Evolutionary conservation across 2,888 invertebrate genomes (phyloP), one percentile per base, ranked within the genome.

Genomic region (Yponomeuta sedellus): DNA sequence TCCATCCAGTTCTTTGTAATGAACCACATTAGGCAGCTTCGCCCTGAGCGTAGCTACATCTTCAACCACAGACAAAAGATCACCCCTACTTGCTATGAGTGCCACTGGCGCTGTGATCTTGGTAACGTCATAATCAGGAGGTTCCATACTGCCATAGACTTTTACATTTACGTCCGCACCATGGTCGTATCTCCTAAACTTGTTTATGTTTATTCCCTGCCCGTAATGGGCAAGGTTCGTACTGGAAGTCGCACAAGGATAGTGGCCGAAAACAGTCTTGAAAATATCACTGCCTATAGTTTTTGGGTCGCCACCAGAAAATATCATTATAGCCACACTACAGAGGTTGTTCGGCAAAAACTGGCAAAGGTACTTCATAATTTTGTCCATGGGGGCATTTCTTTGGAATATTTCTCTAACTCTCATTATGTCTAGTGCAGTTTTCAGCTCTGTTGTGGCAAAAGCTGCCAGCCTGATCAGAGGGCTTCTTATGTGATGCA

Each of bases 231-330:
- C 78, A 10, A 96, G 73, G 0, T 95, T 94, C 80, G 93, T 94
- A 0, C 94, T 93, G 0, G 96, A 96, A 0, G 95, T 93, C 0
- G 96, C 96, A 0, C 96, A 95, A 0, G 96, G 96, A 0, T 92
- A 88, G 70, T 96, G 95, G 10, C 91, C 88, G 56, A 95, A 76
- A 68, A 96, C 94, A 11, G 95, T 82, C 77, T 96, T 96, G 66
- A 97, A 72, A 0, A 94, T 77, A 77, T 96, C 95, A 73, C 94
- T 93, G 78, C 97, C 97, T 65, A 96, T 90, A 52, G 16, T 12
- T 52, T 4, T 52, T 3, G 44, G 44, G 16, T 52, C 44, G 16
- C 44, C 44, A 4, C 44, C 44, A 52, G 44, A 4, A 16, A 10
- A 3, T 52, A 52, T 16, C 16, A 52, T 16, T 16, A 16, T 2